These are phyloP conservation scores for Pteropus alecto DNA, from an alignment of 2,113 vertebrate species.

Conservation along the genomic window DNA sequence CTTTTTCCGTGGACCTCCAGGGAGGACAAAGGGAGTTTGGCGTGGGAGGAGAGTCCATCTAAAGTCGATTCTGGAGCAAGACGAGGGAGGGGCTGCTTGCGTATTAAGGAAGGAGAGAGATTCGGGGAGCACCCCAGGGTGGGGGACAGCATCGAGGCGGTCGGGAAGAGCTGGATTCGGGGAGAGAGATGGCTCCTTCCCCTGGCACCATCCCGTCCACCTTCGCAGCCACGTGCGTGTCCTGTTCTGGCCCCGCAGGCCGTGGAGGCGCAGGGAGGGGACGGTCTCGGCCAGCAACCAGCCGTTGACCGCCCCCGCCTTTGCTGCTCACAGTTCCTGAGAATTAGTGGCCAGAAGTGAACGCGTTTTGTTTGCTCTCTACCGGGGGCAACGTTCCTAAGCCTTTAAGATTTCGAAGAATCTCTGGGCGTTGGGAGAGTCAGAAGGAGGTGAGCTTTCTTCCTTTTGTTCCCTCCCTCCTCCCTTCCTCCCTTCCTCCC, in stretches of 20 bases:
- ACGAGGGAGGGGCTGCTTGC: background rate
- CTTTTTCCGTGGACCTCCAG: background rate
- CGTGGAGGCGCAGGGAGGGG: fast-evolving
- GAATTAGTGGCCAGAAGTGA: background rate
- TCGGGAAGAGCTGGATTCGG: background rate
- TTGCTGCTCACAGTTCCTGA: background rate
- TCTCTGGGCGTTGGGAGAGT: too few species aligned
- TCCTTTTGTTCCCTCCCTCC: background rate
- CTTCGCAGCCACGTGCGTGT: too few species aligned
- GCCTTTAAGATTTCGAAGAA: background rate
- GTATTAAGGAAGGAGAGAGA: background rate
- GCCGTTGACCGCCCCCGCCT: fast-evolving
- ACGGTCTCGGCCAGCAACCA: fast-evolving
- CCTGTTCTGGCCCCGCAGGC: fast-evolving
- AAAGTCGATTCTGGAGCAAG: background rate
- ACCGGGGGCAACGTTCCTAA: background rate
- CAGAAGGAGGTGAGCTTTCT: background rate
- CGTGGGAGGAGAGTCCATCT: background rate
- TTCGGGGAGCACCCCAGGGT: background rate
- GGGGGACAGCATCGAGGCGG: background rate
- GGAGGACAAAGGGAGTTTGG: background rate
- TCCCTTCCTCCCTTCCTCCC: too few species aligned
- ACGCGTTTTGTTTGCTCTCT: background rate
- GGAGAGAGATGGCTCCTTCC: background rate
- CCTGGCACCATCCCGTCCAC: fast-evolving